Evolutionary conservation across 2,797 vertebrate species (phyloP).

Genomic region (Silurus lanzhouensis): DNA sequence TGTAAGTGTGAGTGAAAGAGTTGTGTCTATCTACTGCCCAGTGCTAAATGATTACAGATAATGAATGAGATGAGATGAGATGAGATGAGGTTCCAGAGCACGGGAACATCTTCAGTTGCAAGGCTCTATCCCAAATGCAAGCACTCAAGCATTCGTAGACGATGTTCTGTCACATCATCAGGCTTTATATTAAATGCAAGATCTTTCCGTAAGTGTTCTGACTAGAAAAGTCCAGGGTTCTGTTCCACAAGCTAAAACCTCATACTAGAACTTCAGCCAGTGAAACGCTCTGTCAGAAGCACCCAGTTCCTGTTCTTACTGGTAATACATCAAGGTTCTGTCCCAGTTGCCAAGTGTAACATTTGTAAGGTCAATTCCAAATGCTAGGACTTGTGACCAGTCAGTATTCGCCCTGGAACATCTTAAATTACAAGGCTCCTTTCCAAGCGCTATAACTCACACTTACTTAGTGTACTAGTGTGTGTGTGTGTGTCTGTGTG

Average conservation of each 20-base stretch:
- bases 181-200: background rate
- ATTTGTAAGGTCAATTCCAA: background rate
- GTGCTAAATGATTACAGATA: background rate
- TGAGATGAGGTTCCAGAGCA: background rate
- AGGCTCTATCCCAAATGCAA: background rate
- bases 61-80: background rate
- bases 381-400: background rate
- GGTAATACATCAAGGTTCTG: background rate
- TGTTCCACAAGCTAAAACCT: background rate
- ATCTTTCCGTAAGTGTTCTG: background rate
- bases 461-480: too few species aligned
- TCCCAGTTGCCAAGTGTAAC: background rate
- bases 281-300: background rate
- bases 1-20: too few species aligned
- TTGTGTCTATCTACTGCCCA: background rate
- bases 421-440: background rate
- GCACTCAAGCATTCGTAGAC: background rate
- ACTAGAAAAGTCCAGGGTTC: background rate
- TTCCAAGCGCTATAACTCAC: background rate
- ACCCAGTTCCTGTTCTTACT: background rate
- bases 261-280: too few species aligned
- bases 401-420: background rate
- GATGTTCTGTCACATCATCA: background rate
- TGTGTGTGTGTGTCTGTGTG: conserved; percentile 4
- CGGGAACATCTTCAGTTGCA: background rate